phyloP scores from a whole-genome alignment of 2,888 invertebrate genomes.

The Ferdinandea cuprea region DNA sequence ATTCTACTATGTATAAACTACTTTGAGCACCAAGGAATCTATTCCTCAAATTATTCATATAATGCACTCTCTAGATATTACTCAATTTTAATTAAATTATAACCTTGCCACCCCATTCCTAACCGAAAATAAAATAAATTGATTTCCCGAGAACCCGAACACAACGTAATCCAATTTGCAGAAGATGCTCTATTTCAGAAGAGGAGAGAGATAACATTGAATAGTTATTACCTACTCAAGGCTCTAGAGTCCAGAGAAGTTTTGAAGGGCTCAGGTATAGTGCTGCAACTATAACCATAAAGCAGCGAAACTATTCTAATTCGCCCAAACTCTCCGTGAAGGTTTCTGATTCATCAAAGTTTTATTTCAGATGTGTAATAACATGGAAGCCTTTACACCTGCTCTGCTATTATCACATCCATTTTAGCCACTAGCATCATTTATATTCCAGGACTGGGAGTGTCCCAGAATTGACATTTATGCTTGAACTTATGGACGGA shows the following conservation, averaged over 20 bases:
- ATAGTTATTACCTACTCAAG: too few relatives aligned
- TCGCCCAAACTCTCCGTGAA: conserved; percentile 8
- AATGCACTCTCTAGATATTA: neutral
- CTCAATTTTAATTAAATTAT: conserved; percentile 43
- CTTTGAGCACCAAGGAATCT: too few relatives aligned
- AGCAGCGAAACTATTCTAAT: conserved; percentile 51
- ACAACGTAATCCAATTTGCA: conserved; percentile 51
- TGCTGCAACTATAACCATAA: too few relatives aligned
- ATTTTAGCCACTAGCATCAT: conserved; percentile 5
- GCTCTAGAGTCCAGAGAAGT: too few relatives aligned
- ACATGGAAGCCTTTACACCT: conserved; percentile 54
- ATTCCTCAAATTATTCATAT: too few relatives aligned
- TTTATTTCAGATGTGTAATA: conserved; percentile 55
- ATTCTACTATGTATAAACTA: too few relatives aligned
- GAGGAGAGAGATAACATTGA: too few relatives aligned
- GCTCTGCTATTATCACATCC: conserved; percentile 52
- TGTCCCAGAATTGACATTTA: conserved; percentile 52
- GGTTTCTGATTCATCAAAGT: conserved; percentile 62
- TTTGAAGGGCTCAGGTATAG: too few relatives aligned
- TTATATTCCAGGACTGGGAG: neutral
- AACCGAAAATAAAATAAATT: conserved; percentile 42
- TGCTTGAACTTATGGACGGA: conserved; percentile 44
- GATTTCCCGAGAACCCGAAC: conserved; percentile 41
- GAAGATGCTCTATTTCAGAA: conserved; percentile 41
- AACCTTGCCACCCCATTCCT: neutral